phyloP scores from a whole-genome alignment of 2,797 vertebrate species.

The Microtus californicus region DNA sequence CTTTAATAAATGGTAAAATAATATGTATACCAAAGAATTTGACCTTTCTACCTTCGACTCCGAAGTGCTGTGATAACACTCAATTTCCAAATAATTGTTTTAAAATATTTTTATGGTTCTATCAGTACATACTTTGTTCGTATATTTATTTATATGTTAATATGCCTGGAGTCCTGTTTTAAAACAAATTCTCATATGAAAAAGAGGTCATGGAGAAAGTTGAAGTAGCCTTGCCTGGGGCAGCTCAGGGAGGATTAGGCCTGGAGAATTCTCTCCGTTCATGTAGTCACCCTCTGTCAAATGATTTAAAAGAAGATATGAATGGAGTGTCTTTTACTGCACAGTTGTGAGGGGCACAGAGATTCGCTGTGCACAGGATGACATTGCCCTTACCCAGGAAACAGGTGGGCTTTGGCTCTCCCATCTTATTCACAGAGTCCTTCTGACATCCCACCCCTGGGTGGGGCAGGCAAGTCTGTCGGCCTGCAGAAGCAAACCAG shows the following conservation, averaged over 20 bases:
- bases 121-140: not conserved
- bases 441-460: not conserved
- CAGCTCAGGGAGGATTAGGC: not conserved
- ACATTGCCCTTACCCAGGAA: not conserved
- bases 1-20: not conserved
- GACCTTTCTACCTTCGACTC: not conserved
- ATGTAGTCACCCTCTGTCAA: not conserved
- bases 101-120: not conserved
- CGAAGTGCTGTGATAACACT: not conserved
- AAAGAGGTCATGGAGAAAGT: not conserved
- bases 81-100: not conserved
- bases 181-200: not conserved
- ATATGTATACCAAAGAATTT: not conserved
- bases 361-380: not conserved
- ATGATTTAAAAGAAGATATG: conserved; percentile 8
- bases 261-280: not conserved
- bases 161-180: not conserved
- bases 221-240: not conserved
- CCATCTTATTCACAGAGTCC: not conserved
- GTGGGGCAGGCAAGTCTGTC: not conserved
- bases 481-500: not conserved
- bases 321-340: not conserved
- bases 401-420: not conserved
- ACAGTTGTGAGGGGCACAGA: not conserved
- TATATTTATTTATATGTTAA: not conserved